These are phyloP conservation scores for Ceramica pisi DNA, from an alignment of 2,888 invertebrate genomes.

Conservation along the genomic window DNA sequence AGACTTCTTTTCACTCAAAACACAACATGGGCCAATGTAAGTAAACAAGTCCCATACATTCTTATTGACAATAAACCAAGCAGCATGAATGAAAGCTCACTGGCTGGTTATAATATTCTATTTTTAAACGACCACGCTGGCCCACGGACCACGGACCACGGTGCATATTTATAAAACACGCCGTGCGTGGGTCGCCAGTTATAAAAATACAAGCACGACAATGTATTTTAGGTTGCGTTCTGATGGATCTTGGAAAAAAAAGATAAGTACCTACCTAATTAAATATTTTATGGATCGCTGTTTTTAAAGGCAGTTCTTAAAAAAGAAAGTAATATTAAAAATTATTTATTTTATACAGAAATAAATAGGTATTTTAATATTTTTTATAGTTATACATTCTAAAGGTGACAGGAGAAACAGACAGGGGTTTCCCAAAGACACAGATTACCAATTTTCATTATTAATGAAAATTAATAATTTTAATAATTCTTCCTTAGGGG, in stretches of 20 bases:
- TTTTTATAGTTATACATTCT: no score
- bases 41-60: constrained; percentile 39
- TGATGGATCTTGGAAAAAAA: background rate
- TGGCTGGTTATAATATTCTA: constrained; percentile 49
- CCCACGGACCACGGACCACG: constrained; percentile 33
- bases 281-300: background rate
- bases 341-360: no score
- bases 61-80: constrained; percentile 50
- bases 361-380: no score
- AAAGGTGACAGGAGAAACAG: no score
- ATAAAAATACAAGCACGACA: constrained; percentile 63
- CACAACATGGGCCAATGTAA: background rate
- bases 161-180: constrained; percentile 53
- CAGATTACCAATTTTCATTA: no score
- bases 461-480: no score
- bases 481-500: no score
- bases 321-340: no score
- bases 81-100: constrained; percentile 60
- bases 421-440: no score
- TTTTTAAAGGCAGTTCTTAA: no score
- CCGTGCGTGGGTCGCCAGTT: constrained; percentile 63
- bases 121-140: constrained; percentile 59
- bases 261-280: background rate
- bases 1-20: background rate
- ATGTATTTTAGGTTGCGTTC: constrained; percentile 39